These are phyloP conservation scores for Dryomyza anilis DNA, from an alignment of 2,888 invertebrate genomes.

Conservation along the genomic window DNA sequence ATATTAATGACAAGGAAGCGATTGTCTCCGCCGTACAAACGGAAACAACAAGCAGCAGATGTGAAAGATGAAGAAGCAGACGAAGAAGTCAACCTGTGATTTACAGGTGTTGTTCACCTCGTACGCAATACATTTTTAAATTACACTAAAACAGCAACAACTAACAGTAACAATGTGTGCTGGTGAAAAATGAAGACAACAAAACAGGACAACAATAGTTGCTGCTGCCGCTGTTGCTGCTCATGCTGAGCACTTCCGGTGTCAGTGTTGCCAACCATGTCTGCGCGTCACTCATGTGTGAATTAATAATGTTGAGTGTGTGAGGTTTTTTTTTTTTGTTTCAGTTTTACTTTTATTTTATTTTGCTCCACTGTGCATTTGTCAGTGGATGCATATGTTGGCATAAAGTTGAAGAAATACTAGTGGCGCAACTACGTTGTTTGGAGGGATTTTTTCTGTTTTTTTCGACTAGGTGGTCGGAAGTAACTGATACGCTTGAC, in stretches of 20 bases:
- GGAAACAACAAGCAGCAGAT: background rate
- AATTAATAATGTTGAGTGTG: conserved; percentile 39
- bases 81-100: conserved; percentile 21
- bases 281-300: conserved; percentile 38
- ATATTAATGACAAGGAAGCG: conserved; percentile 9
- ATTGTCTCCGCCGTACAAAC: conserved; percentile 19
- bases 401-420: no score
- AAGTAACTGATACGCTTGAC: background rate
- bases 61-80: background rate
- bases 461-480: background rate
- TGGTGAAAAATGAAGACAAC: background rate
- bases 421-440: no score
- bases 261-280: conserved; percentile 15
- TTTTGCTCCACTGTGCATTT: no score
- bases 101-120: conserved; percentile 35
- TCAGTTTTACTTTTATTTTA: background rate
- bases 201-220: conserved; percentile 14
- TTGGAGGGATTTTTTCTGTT: no score
- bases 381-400: no score
- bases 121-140: conserved; percentile 27
- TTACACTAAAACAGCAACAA: conserved; percentile 12
- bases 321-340: background rate
- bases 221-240: background rate
- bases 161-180: conserved; percentile 1
- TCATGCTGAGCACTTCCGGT: background rate